phyloP scores from a whole-genome alignment of 2,113 vertebrate genomes.

The Irena cyanogastra region DNA sequence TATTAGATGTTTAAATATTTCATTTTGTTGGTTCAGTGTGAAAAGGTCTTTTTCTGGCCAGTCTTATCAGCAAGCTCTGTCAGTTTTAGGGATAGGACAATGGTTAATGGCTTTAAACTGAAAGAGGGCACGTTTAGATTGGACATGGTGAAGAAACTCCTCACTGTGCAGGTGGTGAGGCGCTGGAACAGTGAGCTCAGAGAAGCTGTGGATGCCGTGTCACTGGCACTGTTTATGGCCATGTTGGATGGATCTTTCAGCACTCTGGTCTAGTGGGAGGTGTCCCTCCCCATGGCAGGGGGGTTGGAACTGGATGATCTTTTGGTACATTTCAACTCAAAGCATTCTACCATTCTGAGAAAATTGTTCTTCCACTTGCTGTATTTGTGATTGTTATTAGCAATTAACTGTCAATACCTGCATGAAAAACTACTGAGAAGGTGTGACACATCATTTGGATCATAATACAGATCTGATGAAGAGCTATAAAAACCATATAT shows the following conservation, averaged over 20 bases:
- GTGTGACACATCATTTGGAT: not conserved
- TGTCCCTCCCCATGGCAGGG: not conserved
- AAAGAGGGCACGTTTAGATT: not conserved
- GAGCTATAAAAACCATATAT: not conserved
- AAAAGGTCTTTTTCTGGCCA: not conserved
- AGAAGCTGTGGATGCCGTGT: not conserved
- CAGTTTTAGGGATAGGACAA: not conserved
- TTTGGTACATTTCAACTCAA: not conserved
- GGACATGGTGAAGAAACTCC: not conserved
- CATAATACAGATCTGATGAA: not conserved
- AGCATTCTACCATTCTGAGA: not conserved
- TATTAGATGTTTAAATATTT: not conserved
- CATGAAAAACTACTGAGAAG: not conserved
- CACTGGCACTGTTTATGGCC: not conserved
- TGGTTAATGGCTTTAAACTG: no score
- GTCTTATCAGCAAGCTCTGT: not conserved
- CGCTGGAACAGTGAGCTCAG: not conserved
- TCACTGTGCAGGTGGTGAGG: not conserved
- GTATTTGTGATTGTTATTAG: not conserved
- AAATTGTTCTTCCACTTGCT: not conserved
- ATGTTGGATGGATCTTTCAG: not conserved
- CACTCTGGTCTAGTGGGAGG: not conserved
- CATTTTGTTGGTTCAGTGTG: not conserved
- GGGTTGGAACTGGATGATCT: fast-evolving
- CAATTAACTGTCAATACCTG: not conserved